phyloP scores from a whole-genome alignment of 2,888 invertebrate genomes.

The Neoitamus cyanurus region DNA sequence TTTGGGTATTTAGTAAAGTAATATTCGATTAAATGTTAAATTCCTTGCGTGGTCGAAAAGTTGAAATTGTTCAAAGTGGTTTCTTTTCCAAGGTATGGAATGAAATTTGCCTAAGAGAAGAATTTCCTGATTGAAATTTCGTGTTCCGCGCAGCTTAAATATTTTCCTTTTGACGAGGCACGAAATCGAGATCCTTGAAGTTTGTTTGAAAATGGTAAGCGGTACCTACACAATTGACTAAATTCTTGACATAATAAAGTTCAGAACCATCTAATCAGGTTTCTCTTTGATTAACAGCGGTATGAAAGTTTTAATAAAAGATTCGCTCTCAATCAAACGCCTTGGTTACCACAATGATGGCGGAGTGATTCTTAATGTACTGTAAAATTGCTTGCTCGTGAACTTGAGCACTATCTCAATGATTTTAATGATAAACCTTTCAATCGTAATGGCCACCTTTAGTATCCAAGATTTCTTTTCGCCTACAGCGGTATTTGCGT shows the following conservation, averaged over 20 bases:
- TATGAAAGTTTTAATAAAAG: background rate
- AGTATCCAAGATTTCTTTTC: background rate
- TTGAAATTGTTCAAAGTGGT: background rate
- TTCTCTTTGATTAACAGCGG: background rate
- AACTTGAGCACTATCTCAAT: background rate
- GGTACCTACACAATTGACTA: background rate
- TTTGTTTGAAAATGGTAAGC: background rate
- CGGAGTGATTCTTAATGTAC: background rate
- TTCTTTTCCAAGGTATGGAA: background rate
- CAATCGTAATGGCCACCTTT: background rate
- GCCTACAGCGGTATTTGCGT: background rate
- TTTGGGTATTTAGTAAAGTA: too few relatives aligned
- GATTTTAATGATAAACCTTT: background rate
- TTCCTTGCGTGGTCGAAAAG: too few relatives aligned
- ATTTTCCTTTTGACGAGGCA: background rate
- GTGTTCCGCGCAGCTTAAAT: background rate
- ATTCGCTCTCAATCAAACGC: background rate
- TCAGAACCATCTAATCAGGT: background rate
- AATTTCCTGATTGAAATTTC: background rate
- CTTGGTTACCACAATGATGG: background rate
- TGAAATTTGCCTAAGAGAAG: background rate
- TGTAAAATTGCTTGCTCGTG: background rate
- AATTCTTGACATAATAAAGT: background rate
- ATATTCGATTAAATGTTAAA: too few relatives aligned
- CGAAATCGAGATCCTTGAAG: background rate